Evolutionary conservation across 2,888 invertebrate genomes (phyloP).

Genomic region (Schizaphis graminum): DNA sequence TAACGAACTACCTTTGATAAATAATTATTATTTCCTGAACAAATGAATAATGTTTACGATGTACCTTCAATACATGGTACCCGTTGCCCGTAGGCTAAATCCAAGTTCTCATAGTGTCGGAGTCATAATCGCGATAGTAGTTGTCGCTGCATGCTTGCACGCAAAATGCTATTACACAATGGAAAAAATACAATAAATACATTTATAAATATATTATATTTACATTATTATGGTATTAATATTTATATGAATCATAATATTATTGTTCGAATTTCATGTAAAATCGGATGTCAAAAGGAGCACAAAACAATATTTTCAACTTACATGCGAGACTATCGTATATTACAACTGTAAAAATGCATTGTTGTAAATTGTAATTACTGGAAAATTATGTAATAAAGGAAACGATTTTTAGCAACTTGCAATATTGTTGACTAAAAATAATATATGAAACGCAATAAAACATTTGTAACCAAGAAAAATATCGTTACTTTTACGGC

Average conservation of each 20-base stretch:
- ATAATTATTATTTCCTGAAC: neutral
- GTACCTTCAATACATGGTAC: neutral
- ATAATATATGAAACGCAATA: too few relatives aligned
- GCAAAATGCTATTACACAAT: neutral
- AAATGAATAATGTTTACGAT: neutral
- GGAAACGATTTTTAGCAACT: too few relatives aligned
- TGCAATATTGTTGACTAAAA: too few relatives aligned
- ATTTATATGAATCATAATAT: neutral
- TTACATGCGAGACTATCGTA: too few relatives aligned
- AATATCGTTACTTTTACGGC: too few relatives aligned
- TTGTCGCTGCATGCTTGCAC: neutral
- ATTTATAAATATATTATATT: neutral
- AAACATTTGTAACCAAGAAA: too few relatives aligned
- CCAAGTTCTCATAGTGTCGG: neutral
- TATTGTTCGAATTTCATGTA: neutral
- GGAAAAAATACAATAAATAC: neutral
- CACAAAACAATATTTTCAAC: too few relatives aligned
- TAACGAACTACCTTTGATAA: neutral
- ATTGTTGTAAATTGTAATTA: too few relatives aligned
- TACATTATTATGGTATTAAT: neutral
- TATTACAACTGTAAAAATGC: too few relatives aligned
- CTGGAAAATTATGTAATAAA: too few relatives aligned
- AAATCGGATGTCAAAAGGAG: neutral
- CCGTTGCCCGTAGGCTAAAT: neutral
- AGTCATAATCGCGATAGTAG: neutral